Percentiles rank a stretch among this genome's conserved stretches.
Evolutionary conservation across 2,888 invertebrate genomes (phyloP).

Genomic region (Gymnosoma rotundatum): DNA sequence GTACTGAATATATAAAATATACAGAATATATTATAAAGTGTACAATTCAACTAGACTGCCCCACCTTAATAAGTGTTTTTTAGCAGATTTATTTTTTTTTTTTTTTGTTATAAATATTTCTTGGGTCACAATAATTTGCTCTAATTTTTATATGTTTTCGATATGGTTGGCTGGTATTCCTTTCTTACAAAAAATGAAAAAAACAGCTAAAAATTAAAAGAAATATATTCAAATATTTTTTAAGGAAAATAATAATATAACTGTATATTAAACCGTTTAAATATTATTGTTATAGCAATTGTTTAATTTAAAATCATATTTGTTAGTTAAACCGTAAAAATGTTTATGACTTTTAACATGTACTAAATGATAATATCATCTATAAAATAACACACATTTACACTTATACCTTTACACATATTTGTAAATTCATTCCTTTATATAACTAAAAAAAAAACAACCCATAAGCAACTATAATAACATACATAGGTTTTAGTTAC

Average conservation of each 20-base stretch:
- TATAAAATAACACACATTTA: conserved; percentile 54
- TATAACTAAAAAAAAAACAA: not conserved
- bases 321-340: conserved; percentile 57
- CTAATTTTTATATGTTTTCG: conserved; percentile 57
- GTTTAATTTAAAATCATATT: conserved; percentile 40
- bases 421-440: not conserved
- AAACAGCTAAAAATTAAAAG: not conserved
- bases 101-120: conserved; percentile 27
- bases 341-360: conserved; percentile 67
- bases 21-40: not conserved
- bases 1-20: no score
- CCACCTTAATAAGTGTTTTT: conserved; percentile 51
- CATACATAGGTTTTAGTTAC: not conserved
- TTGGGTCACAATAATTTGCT: conserved; percentile 64
- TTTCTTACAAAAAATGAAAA: conserved; percentile 1
- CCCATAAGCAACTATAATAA: not conserved
- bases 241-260: conserved; percentile 50
- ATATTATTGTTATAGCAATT: conserved; percentile 52
- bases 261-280: conserved; percentile 36
- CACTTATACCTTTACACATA: not conserved
- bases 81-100: no score
- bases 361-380: conserved; percentile 68
- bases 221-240: conserved; percentile 44
- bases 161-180: not conserved
- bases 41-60: conserved; percentile 45